Evolutionary conservation across 2,888 invertebrate genomes (phyloP), one percentile per base, ranked within the genome.

Genomic region (Macropis europaea): DNA sequence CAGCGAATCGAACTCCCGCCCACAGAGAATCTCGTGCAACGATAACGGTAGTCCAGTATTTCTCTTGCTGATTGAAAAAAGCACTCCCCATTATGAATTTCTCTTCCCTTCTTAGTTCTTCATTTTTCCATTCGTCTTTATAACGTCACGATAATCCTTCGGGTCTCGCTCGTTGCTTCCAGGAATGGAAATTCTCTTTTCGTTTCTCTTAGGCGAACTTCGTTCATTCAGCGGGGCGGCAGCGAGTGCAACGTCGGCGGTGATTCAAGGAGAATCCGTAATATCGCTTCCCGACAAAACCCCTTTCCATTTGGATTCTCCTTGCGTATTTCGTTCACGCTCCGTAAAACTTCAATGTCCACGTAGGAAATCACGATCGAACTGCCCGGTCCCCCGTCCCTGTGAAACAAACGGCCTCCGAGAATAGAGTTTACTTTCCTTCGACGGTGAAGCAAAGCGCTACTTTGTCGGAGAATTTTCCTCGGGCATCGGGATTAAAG

Each of bases 281-380:
- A 76, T 81, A 81, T 73, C 78, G 57, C 57, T 66, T 57, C 50
- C 36, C 62, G 68, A 48, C 64, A 53, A 63, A 66, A 47, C 62
- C 52, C 54, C 40, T 53, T 24, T 40, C 45, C 71, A 50, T 59
- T 67, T 54, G 38, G 48, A 60, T 66, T 52, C 54, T 43, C 48
- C 67, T 60, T 54, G 69, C 68, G 77, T 80, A 77, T 77, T 77
- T 77, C 69, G 74, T 79, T 77, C 77, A 80, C 74, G 74, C 80
- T 79, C 71, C 77, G 77, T 79, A 71, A 77, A 79, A 80, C 80
- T 77, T 77, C 61, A 76, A 74, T 70, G 74, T 73, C 73, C 64
- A 72, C 63, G 69, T 60, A 62, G 50, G 24, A 62, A 60, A 76
- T 76, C 57, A 66, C 67, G 68, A 56, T 61, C 66, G 61, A 32